Evolutionary conservation across 92 coral and sea anemone species (phyloP).

Genomic region (Porites divaricata): DNA sequence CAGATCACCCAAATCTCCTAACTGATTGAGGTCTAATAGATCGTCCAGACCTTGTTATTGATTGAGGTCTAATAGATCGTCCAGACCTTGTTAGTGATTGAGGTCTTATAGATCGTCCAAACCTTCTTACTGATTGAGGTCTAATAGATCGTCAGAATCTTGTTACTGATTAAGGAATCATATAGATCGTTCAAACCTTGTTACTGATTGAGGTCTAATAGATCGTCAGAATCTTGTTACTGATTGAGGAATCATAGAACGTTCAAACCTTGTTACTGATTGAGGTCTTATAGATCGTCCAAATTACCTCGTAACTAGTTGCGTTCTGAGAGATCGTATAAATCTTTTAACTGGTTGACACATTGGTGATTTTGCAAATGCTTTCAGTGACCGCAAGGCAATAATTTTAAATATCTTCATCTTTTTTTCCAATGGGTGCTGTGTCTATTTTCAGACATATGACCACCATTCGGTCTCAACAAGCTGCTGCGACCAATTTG

Average conservation of each 20-base stretch:
- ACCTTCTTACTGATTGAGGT: not conserved
- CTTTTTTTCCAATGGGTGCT: no score
- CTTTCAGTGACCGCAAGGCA: no score
- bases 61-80: not conserved
- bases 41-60: conserved; percentile 1
- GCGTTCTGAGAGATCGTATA: no score
- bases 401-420: no score
- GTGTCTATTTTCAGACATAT: no score
- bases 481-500: no score
- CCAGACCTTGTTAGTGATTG: not conserved
- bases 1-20: not conserved
- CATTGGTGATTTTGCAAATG: no score
- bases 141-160: not conserved
- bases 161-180: not conserved
- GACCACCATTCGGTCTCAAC: no score
- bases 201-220: not conserved
- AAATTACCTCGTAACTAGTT: no score
- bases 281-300: not conserved
- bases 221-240: not conserved
- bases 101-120: not conserved
- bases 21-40: not conserved
- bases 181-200: not conserved
- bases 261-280: not conserved
- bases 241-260: not conserved
- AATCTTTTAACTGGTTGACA: no score